phyloP scores from a whole-genome alignment of 1,140 invertebrate genomes.

The Drosophila ananassae region DNA sequence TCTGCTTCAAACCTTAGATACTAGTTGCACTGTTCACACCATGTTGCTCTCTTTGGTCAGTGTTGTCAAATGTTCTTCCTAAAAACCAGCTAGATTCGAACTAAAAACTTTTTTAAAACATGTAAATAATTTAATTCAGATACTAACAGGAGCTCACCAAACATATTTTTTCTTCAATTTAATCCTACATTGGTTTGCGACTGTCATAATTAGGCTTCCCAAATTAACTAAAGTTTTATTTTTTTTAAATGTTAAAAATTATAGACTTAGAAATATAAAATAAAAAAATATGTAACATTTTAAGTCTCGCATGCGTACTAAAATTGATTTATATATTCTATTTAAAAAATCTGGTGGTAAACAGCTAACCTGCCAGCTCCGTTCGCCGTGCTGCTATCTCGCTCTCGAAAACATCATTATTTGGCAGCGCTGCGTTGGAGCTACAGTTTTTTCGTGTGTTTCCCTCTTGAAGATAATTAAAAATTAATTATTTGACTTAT shows the following conservation, averaged over 20 bases:
- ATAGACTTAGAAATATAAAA: too few species aligned
- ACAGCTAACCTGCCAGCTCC: not conserved
- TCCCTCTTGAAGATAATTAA: conserved; percentile 74
- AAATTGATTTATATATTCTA: not conserved
- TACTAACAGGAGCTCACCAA: too few species aligned
- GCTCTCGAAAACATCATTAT: conserved; percentile 67
- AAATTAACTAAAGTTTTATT: too few species aligned
- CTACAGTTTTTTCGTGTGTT: conserved; percentile 73
- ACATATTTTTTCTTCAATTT: too few species aligned
- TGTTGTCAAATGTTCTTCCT: not conserved
- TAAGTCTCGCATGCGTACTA: too few species aligned
- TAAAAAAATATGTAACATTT: too few species aligned
- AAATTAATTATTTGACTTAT: conserved; percentile 81
- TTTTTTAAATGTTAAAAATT: too few species aligned
- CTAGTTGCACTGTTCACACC: conserved; percentile 63
- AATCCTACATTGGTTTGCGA: too few species aligned
- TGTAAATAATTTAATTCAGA: too few species aligned
- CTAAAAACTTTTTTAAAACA: not conserved
- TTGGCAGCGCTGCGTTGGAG: conserved; percentile 55
- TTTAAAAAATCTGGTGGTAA: not conserved
- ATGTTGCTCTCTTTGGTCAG: conserved; percentile 52
- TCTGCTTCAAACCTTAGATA: not conserved
- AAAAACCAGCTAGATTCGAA: not conserved
- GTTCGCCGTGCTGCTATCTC: conserved; percentile 30
- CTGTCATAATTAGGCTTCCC: too few species aligned